Evolutionary conservation across 2,113 vertebrate species (phyloP).

Genomic region (Gasterosteus nipponicus): DNA sequence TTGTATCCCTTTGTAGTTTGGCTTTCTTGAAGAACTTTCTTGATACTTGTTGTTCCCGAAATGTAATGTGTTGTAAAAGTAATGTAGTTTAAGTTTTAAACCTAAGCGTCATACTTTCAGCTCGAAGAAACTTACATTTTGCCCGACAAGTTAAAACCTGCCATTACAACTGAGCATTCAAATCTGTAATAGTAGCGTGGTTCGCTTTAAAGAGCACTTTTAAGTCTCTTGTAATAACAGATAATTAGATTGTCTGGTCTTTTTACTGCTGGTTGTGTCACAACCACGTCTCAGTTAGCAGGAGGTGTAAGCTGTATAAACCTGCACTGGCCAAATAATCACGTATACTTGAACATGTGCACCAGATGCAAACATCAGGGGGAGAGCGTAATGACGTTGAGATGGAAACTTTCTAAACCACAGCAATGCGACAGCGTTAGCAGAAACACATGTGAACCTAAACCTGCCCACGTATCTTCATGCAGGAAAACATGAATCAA

Average conservation of each 20-base stretch:
- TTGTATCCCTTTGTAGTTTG: no score
- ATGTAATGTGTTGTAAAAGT: no score
- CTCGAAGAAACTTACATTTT: not conserved
- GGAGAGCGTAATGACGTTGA: constrained; percentile 43
- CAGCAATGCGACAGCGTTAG: constrained; percentile 7
- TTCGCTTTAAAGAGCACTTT: constrained; percentile 48
- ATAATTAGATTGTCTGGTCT: constrained; percentile 55
- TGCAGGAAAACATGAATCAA: not conserved
- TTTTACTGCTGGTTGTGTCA: constrained; percentile 51
- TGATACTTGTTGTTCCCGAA: no score
- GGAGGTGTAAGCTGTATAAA: constrained; percentile 23
- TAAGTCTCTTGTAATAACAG: constrained; percentile 58
- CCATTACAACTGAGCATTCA: constrained; percentile 40
- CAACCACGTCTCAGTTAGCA: constrained; percentile 49
- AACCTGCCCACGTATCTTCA: constrained; percentile 4
- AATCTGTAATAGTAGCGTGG: constrained; percentile 33
- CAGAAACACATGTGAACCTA: constrained; percentile 13
- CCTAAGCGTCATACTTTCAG: constrained; percentile 16
- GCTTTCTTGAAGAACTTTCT: no score
- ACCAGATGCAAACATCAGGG: constrained; percentile 48
- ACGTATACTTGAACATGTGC: constrained; percentile 40
- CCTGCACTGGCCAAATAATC: constrained; percentile 35
- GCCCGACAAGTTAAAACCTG: constrained; percentile 33
- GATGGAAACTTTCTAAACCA: constrained; percentile 51
- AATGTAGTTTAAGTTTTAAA: no score